phyloP scores from a whole-genome alignment of 2,113 vertebrate species.

The Lamprotornis superbus region DNA sequence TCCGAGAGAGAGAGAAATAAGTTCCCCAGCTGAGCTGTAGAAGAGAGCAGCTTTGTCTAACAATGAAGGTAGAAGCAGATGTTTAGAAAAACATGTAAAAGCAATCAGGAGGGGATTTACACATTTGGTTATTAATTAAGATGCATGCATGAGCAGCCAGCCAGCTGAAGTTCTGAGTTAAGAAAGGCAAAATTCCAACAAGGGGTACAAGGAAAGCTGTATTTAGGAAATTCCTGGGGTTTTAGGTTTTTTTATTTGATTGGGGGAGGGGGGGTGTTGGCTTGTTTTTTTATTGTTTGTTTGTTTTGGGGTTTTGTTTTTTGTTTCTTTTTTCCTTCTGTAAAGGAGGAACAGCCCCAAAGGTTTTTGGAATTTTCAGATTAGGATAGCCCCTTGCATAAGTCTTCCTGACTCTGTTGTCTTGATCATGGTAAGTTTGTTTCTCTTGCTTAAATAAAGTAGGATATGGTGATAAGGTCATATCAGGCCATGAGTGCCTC shows the following conservation, averaged over 20 bases:
- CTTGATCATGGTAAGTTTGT: not conserved
- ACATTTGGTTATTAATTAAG: slow-evolving; percentile 69
- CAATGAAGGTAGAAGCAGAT: slow-evolving; percentile 48
- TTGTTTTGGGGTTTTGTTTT: not conserved
- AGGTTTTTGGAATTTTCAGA: not conserved
- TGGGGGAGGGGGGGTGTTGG: rapidly evolving
- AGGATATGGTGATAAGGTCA: not conserved
- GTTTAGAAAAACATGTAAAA: slow-evolving; percentile 41
- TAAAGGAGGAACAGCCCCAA: not conserved
- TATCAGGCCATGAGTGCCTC: not conserved
- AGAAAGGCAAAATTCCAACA: not conserved
- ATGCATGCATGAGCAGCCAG: slow-evolving; percentile 50
- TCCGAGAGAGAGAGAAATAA: slow-evolving; percentile 34
- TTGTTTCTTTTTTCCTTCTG: not conserved
- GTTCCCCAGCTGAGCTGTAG: slow-evolving; percentile 39
- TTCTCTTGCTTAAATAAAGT: not conserved
- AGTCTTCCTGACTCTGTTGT: not conserved
- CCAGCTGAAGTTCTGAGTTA: not conserved
- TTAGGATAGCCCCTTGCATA: not conserved
- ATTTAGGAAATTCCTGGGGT: not conserved
- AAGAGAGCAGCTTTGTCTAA: slow-evolving; percentile 50
- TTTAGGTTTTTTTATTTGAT: not conserved
- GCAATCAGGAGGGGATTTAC: slow-evolving; percentile 52
- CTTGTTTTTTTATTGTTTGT: not conserved
- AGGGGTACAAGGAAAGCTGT: not conserved